phyloP scores from a whole-genome alignment of 2,113 vertebrate genomes.

The Vimba vimba region DNA sequence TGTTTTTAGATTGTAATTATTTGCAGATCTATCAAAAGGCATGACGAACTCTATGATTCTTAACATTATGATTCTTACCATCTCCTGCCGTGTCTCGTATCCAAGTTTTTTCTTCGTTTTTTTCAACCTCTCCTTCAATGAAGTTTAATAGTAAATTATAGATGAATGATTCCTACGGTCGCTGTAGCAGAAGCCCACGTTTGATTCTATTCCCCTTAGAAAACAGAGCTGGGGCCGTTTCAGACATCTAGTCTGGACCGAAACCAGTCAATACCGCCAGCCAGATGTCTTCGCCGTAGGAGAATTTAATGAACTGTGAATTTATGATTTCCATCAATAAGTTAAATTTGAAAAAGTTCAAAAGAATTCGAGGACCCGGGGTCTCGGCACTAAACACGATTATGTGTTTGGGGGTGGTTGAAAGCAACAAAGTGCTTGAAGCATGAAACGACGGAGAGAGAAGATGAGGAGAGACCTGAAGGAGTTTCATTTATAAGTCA shows the following conservation, averaged over 20 bases:
- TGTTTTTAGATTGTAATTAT: conserved; percentile 62
- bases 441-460: conserved; percentile 29
- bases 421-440: conserved; percentile 27
- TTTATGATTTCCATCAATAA: conserved; percentile 33
- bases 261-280: conserved; percentile 12
- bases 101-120: conserved; percentile 38
- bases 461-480: conserved; percentile 45
- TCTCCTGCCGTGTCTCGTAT: conserved; percentile 31
- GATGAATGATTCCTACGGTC: conserved; percentile 54
- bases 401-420: conserved; percentile 8
- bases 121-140: conserved; percentile 48
- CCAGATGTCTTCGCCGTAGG: neutral
- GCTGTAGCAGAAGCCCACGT: conserved; percentile 38
- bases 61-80: conserved; percentile 39
- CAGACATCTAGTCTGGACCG: conserved; percentile 28
- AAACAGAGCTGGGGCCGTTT: conserved; percentile 17
- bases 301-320: conserved; percentile 34
- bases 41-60: conserved; percentile 44
- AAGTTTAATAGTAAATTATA: conserved; percentile 65
- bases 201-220: conserved; percentile 50
- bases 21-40: conserved; percentile 56
- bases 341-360: neutral
- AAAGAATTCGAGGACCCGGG: neutral
- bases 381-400: neutral
- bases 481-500: conserved; percentile 61